phyloP scores from a whole-genome alignment of 2,888 invertebrate genomes.

The Cheiracanthium punctorium region DNA sequence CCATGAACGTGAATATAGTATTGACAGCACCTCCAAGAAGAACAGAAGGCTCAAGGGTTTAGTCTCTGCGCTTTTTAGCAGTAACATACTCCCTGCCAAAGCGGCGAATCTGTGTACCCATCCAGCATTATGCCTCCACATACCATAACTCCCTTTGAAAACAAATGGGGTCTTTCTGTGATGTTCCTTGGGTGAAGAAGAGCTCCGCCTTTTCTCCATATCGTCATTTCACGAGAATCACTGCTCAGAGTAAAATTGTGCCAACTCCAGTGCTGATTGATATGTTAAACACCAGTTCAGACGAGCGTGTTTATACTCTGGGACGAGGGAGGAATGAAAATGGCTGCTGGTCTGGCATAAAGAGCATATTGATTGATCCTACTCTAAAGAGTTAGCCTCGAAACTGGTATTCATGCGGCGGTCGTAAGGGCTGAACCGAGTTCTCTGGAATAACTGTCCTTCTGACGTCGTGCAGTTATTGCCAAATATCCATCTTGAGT shows the following conservation, averaged over 20 bases:
- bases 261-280: background rate
- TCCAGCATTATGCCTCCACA: background rate
- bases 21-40: slow-evolving; percentile 5
- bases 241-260: background rate
- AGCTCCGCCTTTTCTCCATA: background rate
- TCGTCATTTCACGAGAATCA: background rate
- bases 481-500: background rate
- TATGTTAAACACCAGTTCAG: background rate
- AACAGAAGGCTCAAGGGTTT: slow-evolving; percentile 6
- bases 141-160: background rate
- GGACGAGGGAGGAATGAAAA: background rate
- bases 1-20: slow-evolving; percentile 8
- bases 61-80: background rate
- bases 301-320: background rate
- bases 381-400: background rate
- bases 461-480: slow-evolving; percentile 7
- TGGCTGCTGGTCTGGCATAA: background rate
- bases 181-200: background rate
- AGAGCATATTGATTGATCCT: background rate
- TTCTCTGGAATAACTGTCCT: slow-evolving; percentile 18
- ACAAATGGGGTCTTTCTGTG: background rate
- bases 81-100: background rate
- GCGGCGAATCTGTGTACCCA: background rate
- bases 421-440: background rate
- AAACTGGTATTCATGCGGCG: background rate